phyloP scores from a whole-genome alignment of 2,888 invertebrate species.

The Dryocosmus kuriphilus region DNA sequence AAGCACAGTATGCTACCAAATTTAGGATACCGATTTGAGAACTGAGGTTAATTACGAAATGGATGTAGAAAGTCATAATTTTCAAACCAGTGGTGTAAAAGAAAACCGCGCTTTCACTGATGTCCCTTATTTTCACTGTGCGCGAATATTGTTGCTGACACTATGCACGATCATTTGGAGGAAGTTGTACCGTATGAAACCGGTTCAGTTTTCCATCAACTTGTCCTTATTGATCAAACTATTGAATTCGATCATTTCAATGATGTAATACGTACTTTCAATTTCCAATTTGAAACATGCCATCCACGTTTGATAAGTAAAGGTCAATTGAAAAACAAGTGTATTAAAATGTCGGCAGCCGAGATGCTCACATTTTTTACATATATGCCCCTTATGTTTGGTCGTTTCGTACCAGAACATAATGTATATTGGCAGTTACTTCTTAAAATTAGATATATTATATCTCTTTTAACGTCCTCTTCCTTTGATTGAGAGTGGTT shows the following conservation, averaged over 20 bases:
- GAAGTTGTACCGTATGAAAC: neutral
- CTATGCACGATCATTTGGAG: neutral
- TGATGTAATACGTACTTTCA: slow-evolving; percentile 10
- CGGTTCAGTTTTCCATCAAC: no score
- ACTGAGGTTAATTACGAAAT: neutral
- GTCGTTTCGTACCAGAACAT: neutral
- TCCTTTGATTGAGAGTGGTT: no score
- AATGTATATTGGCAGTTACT: slow-evolving; percentile 2
- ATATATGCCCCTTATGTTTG: slow-evolving; percentile 9
- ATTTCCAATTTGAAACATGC: slow-evolving; percentile 1
- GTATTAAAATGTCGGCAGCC: slow-evolving; percentile 1
- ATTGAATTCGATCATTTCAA: slow-evolving; percentile 6
- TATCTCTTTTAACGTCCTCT: no score
- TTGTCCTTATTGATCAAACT: neutral
- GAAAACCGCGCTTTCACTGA: neutral
- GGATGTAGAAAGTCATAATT: no score
- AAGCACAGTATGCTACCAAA: slow-evolving; percentile 6
- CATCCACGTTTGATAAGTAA: neutral
- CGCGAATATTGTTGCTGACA: neutral
- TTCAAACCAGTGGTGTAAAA: neutral
- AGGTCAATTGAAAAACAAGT: neutral
- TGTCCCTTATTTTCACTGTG: slow-evolving; percentile 5
- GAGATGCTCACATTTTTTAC: slow-evolving; percentile 1
- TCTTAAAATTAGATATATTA: neutral
- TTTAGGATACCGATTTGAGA: neutral